Percentiles rank a stretch among this genome's conserved stretches.
phyloP scores from a whole-genome alignment of 1,140 invertebrate species.

The Augochlora pura region DNA sequence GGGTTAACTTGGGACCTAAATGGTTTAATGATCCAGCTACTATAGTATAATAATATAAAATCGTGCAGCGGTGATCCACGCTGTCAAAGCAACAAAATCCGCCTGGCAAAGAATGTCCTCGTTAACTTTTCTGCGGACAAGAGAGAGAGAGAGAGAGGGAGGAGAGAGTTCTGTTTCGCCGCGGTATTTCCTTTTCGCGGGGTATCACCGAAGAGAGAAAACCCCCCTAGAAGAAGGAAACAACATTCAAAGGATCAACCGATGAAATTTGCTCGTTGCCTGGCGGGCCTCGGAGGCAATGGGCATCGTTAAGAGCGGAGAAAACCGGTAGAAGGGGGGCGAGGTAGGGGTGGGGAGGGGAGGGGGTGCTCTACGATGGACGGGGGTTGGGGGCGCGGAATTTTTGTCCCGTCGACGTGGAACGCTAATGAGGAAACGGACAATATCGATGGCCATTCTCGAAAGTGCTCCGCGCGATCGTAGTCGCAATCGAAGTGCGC shows the following conservation, averaged over 20 bases:
- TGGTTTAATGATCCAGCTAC: no score
- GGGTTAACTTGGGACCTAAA: no score
- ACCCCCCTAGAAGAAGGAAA: no score
- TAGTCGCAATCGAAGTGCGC: slow-evolving; percentile 14
- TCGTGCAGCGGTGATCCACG: no score
- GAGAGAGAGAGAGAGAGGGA: no score
- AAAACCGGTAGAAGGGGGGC: background rate
- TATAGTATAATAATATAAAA: no score
- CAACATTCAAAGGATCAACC: slow-evolving; percentile 7
- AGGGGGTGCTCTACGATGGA: no score
- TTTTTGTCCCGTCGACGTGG: slow-evolving; percentile 2
- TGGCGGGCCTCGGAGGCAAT: slow-evolving; percentile 3
- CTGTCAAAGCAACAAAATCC: background rate
- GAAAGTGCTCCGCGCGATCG: slow-evolving; percentile 9
- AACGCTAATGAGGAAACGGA: slow-evolving; percentile 27
- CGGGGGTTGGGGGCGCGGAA: background rate
- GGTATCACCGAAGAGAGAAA: no score
- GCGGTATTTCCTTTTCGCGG: no score
- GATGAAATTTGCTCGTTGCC: background rate
- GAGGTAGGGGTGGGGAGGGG: no score
- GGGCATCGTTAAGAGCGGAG: slow-evolving; percentile 11
- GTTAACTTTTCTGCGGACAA: background rate
- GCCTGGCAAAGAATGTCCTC: background rate
- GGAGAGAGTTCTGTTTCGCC: no score
- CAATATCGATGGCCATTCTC: slow-evolving; percentile 27